Evolutionary conservation across 2,113 vertebrate species (phyloP).

Genomic region (chimpanzee (Pan troglodytes)): NHGRI_mPanTro3-v2.1_pri NC_072401.2:31298001-31298500

Average conservation of each 20-base stretch:
- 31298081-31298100: not conserved
- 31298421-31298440: not conserved
- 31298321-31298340: not conserved
- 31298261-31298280: not conserved
- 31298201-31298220: not conserved
- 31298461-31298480: slow-evolving; percentile 25
- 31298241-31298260: rapidly evolving
- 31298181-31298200: not conserved
- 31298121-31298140: not conserved
- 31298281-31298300: not conserved
- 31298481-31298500: slow-evolving; percentile 38
- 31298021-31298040: not conserved
- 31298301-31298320: not conserved
- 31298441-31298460: slow-evolving; percentile 10
- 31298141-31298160: not conserved
- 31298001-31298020: not conserved
- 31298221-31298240: not conserved
- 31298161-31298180: not conserved
- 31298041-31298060: not conserved
- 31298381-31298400: not conserved
- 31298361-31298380: not conserved
- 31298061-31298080: no score
- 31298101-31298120: not conserved
- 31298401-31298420: slow-evolving; percentile 6
- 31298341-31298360: not conserved